Percentiles rank a stretch among this genome's conserved stretches.
phyloP scores from a whole-genome alignment of 2,113 vertebrate genomes.

The Zingel zingel region DNA sequence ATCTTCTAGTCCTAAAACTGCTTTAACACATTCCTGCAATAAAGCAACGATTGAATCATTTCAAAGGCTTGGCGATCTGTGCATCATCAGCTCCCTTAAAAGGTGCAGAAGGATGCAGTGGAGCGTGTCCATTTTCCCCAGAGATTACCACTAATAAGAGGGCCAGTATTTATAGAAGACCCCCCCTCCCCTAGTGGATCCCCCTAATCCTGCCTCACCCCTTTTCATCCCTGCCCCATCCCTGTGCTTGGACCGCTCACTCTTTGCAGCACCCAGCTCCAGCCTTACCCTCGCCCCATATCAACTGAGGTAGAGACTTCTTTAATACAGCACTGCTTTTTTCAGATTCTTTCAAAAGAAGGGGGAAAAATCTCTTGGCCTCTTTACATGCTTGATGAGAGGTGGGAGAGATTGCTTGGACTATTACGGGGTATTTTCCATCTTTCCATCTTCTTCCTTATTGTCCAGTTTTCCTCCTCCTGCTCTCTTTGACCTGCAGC shows the following conservation, averaged over 20 bases:
- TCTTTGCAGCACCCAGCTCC: constrained; percentile 49
- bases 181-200: constrained; percentile 73
- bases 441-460: constrained; percentile 21
- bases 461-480: constrained; percentile 12
- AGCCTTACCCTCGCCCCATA: constrained; percentile 39
- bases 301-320: constrained; percentile 60
- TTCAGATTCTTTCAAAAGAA: constrained; percentile 26
- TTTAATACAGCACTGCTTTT: constrained; percentile 24
- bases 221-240: constrained; percentile 63
- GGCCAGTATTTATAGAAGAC: constrained; percentile 86
- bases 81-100: constrained; percentile 81
- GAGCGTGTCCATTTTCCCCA: constrained; percentile 75
- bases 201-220: constrained; percentile 80
- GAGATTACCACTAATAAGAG: constrained; percentile 84
- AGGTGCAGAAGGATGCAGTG: constrained; percentile 78
- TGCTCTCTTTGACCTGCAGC: constrained; percentile 58
- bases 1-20: not conserved
- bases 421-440: constrained; percentile 27
- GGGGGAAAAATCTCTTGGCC: not conserved
- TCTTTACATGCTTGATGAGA: constrained; percentile 32
- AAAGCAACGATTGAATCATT: constrained; percentile 26
- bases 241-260: constrained; percentile 42
- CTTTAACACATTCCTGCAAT: not conserved
- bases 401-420: constrained; percentile 23
- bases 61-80: constrained; percentile 30